These are phyloP conservation scores for Trichonephila clavata DNA, from an alignment of 1,140 invertebrate genomes.

Conservation along the genomic window DNA sequence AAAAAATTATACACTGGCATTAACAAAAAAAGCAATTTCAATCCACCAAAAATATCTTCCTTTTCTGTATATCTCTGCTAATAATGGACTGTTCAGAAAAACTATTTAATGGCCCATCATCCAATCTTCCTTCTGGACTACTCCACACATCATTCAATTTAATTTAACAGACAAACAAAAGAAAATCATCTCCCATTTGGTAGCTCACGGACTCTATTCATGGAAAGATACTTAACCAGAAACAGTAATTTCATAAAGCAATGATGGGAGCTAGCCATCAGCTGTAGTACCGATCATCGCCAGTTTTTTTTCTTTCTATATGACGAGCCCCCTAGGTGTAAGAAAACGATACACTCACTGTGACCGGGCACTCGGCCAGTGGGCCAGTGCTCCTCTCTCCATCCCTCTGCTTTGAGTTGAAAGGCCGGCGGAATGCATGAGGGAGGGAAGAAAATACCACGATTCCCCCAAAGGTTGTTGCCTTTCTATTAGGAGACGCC, in stretches of 20 bases:
- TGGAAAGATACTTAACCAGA: neutral
- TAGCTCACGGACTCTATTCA: neutral
- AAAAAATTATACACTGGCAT: neutral
- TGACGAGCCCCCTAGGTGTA: neutral
- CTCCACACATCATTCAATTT: neutral
- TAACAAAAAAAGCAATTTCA: neutral
- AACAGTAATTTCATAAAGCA: neutral
- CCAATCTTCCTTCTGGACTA: neutral
- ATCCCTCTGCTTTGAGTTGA: neutral
- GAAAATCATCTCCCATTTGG: conserved; percentile 10
- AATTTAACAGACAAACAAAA: neutral
- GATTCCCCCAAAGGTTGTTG: neutral
- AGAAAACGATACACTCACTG: neutral
- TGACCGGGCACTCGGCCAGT: conserved; percentile 35
- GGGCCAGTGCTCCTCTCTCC: conserved; percentile 2
- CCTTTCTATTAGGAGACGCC: neutral
- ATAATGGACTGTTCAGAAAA: neutral
- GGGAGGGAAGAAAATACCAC: neutral
- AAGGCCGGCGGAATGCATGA: neutral
- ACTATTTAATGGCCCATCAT: neutral
- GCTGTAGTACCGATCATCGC: neutral
- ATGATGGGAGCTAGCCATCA: neutral
- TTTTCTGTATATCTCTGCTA: neutral
- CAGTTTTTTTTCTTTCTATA: neutral
- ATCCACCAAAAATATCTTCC: neutral